These are phyloP conservation scores for Neoascia interrupta DNA, from an alignment of 2,888 invertebrate genomes.

Conservation along the genomic window DNA sequence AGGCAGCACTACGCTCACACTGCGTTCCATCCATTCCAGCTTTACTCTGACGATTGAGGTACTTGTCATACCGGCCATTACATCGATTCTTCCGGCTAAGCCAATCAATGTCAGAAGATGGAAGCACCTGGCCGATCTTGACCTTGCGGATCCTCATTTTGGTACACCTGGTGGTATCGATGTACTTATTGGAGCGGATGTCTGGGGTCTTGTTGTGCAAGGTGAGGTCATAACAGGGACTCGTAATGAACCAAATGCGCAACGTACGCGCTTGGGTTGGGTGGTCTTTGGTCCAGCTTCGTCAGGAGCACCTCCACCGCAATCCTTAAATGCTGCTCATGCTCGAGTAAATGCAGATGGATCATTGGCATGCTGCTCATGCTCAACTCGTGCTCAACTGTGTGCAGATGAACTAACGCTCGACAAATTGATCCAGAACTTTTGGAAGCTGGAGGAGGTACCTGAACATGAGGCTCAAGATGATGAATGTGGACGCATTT, in stretches of 20 bases:
- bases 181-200: background rate
- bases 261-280: conserved; percentile 36
- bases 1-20: background rate
- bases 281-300: conserved; percentile 36
- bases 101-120: conserved; percentile 55
- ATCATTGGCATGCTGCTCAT: no score
- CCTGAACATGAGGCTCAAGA: background rate
- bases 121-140: conserved; percentile 59
- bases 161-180: conserved; percentile 39
- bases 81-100: conserved; percentile 55
- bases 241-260: conserved; percentile 22
- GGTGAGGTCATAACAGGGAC: conserved; percentile 10
- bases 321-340: background rate
- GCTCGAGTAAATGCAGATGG: background rate
- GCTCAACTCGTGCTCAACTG: no score
- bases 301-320: background rate
- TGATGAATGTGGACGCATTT: conserved; percentile 25
- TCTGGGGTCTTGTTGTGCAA: conserved; percentile 23
- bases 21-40: conserved; percentile 8
- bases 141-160: conserved; percentile 63
- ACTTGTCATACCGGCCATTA: conserved; percentile 1
- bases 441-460: conserved; percentile 45
- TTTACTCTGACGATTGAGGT: background rate
- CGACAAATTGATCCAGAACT: conserved; percentile 18
- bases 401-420: no score